Evolutionary conservation across 2,797 vertebrate genomes (phyloP), one percentile per base, ranked within the genome.

Genomic region (Argentina silus): DNA sequence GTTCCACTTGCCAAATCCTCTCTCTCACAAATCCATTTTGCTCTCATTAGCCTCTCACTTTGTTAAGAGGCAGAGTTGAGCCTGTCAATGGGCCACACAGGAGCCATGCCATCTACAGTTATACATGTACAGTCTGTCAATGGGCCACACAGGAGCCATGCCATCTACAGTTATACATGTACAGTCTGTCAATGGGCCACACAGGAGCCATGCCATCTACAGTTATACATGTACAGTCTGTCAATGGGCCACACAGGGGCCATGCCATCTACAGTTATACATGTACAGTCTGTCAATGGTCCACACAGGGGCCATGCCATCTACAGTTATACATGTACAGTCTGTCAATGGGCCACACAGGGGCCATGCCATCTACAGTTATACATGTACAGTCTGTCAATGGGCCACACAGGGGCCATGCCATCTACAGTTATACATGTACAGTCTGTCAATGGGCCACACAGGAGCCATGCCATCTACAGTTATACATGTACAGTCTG

Each of bases 1-100:
- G 51, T 79, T 80, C 71, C 74, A 79, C 83, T 81, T 84, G 80
- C 23, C 59, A 83, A 82, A 86, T 84, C 79, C 67, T 88, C 74
- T 88, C 74, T 76, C 62, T 67, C 72, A 78, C 62, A 76, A 80
- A 87, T 84, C 74, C 72, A 78, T 84, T 89, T 80, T 80, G 73
- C 77, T 80, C 74, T 84, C 76, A 85, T 81, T 87, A 85, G 77
- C 56, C 67, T 78, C 74, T 70, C 9, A 73, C 67, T 77, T 74
- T 82, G 82, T 87, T 83, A 80, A 76, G 48, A 77, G 69, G 57
- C 19, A 63, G 65, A 53, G 65, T 59, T 67, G 43, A 45, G 27
- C 21, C 3, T 14, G 0, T 73, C 48, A 19, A 50, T 63, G 67
- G 69, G 77, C 72, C 75, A 85, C 43, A 74, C 12, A 6, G 48